Evolutionary conservation across 2,113 vertebrate species (phyloP).

Genomic region (Oreotrochilus melanogaster): DNA sequence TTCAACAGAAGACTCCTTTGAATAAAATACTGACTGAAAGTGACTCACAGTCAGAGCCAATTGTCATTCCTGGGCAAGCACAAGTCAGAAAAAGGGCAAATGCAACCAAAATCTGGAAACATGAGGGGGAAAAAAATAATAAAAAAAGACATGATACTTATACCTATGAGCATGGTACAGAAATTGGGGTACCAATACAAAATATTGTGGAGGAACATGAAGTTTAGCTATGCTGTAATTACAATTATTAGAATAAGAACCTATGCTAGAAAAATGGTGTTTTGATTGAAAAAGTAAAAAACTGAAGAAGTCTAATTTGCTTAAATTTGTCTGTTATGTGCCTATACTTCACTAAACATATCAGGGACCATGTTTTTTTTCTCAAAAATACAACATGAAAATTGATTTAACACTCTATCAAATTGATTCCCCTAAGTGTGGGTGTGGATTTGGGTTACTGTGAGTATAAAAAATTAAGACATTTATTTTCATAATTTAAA

Average conservation of each 20-base stretch:
- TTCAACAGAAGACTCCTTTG: neutral
- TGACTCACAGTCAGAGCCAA: neutral
- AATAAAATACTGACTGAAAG: neutral
- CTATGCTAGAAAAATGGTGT: neutral
- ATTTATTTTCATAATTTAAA: neutral
- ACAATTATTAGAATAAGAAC: neutral
- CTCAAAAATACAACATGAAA: neutral
- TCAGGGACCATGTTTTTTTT: neutral
- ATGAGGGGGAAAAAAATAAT: no score
- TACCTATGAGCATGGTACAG: neutral
- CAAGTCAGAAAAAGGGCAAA: neutral
- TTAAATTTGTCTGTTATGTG: neutral
- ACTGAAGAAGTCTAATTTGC: neutral
- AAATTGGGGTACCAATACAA: neutral
- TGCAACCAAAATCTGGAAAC: neutral
- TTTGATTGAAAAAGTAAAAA: conserved; percentile 2
- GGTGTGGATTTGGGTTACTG: neutral
- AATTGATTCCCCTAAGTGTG: neutral
- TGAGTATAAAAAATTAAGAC: neutral
- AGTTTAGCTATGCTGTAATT: neutral
- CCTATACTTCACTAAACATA: neutral
- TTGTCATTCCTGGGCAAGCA: neutral
- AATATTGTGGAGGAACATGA: neutral
- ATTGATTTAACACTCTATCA: neutral
- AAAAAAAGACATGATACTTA: neutral